Evolutionary conservation across 2,113 vertebrate genomes (phyloP).

Genomic region (Anseranas semipalmata): DNA sequence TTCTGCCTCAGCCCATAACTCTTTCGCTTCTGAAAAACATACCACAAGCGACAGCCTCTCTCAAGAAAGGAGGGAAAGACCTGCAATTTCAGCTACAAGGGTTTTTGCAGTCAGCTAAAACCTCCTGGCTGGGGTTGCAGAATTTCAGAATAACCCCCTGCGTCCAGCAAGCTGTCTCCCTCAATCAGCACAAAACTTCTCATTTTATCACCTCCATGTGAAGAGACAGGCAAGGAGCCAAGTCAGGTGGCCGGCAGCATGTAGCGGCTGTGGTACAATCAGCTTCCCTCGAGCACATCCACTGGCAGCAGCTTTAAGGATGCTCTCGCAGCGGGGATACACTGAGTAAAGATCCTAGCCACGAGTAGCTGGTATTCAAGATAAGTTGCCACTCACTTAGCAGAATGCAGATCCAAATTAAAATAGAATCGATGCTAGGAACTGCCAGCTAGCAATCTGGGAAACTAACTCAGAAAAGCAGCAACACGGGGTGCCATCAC

Average conservation of each 20-base stretch:
- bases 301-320: not conserved
- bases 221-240: conserved; percentile 34
- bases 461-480: not conserved
- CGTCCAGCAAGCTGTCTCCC: conserved; percentile 49
- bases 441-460: not conserved
- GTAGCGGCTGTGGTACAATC: not conserved
- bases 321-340: not conserved
- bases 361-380: not conserved
- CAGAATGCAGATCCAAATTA: not conserved
- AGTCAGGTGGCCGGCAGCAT: not conserved
- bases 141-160: conserved; percentile 42
- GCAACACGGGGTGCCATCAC: not conserved
- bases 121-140: conserved; percentile 9
- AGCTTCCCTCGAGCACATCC: not conserved
- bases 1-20: not conserved
- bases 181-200: conserved; percentile 41
- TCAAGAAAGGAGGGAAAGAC: not conserved
- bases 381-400: not conserved
- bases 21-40: not conserved
- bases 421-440: not conserved
- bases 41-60: not conserved
- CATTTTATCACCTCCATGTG: conserved; percentile 41
- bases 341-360: not conserved
- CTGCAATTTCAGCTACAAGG: not conserved
- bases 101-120: conserved; percentile 9